Conservation (phyloP, 2,113 vertebrate genomes). For the Ictidomys tridecemlineatus region DNA sequence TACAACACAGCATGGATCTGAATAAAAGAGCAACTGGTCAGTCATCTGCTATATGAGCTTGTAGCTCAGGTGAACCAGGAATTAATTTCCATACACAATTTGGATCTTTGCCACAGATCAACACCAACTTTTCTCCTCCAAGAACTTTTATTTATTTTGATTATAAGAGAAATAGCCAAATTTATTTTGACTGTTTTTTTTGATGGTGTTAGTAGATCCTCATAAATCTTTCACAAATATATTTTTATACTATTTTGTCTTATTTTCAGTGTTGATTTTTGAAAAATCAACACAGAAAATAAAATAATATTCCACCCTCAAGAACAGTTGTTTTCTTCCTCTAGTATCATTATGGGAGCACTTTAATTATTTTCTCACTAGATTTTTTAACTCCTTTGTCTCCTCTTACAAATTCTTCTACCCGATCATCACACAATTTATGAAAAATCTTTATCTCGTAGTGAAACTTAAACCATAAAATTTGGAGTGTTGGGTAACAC, state of each 20-base stretch:
- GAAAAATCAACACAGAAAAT: background rate
- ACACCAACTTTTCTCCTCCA: background rate
- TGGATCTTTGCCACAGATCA: background rate
- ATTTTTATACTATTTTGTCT: background rate
- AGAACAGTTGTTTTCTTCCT: background rate
- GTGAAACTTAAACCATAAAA: background rate
- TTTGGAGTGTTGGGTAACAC: background rate
- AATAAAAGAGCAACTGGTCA: too few relatives aligned
- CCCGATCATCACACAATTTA: background rate
- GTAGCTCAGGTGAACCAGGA: background rate
- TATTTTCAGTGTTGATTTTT: conserved; percentile 34
- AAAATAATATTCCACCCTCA: background rate
- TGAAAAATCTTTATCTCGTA: background rate
- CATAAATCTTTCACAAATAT: background rate
- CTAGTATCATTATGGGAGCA: background rate
- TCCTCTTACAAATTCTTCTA: background rate
- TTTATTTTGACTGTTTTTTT: background rate
- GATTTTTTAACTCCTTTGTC: too few relatives aligned
- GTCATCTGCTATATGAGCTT: background rate
- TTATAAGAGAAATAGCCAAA: background rate
- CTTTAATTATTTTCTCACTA: background rate
- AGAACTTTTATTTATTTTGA: background rate
- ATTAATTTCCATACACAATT: background rate
- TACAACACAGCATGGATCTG: background rate
- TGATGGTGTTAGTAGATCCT: background rate